A percentile compares a stretch with the other conserved stretches of the same genome.
Conservation (phyloP, 2,797 vertebrate species). For the Pygocentrus nattereri region DNA sequence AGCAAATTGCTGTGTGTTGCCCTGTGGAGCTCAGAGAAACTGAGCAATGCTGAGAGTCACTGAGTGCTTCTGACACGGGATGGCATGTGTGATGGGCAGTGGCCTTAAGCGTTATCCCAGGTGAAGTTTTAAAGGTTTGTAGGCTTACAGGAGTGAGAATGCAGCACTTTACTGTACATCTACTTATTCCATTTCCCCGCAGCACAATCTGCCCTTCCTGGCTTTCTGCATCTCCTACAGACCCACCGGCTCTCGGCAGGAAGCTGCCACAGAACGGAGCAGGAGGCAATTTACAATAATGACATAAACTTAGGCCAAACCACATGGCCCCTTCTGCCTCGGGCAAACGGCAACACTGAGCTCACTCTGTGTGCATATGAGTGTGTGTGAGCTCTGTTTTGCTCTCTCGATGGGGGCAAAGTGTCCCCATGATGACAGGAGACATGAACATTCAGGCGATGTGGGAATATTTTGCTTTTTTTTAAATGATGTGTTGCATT, state of each 20-base stretch:
- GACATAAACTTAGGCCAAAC: slow-evolving; percentile 43
- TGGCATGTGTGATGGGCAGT: too few relatives aligned
- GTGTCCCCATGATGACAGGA: not conserved
- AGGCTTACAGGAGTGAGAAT: slow-evolving; percentile 31
- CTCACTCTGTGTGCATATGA: slow-evolving; percentile 12
- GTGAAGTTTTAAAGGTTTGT: not conserved
- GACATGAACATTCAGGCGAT: not conserved
- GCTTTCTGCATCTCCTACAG: slow-evolving; percentile 12
- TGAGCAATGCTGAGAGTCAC: too few relatives aligned
- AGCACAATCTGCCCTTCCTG: slow-evolving; percentile 20
- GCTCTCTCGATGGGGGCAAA: not conserved
- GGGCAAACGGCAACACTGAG: slow-evolving; percentile 17
- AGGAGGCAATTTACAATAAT: slow-evolving; percentile 52
- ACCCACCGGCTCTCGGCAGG: slow-evolving; percentile 20
- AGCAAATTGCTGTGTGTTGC: too few relatives aligned
- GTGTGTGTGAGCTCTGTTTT: not conserved
- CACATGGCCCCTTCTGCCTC: slow-evolving; percentile 45
- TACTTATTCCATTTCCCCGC: slow-evolving; percentile 27
- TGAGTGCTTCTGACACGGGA: too few relatives aligned
- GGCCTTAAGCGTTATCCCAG: not conserved
- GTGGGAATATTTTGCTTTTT: not conserved
- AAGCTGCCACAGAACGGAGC: slow-evolving; percentile 29
- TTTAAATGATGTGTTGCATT: not conserved
- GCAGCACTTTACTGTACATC: slow-evolving; percentile 12
- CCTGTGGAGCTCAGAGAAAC: too few relatives aligned